A percentile compares a stretch with the other conserved stretches of the same genome.
Evolutionary conservation across 2,888 invertebrate genomes (phyloP).

Genomic region (Platycheirus rosarum): DNA sequence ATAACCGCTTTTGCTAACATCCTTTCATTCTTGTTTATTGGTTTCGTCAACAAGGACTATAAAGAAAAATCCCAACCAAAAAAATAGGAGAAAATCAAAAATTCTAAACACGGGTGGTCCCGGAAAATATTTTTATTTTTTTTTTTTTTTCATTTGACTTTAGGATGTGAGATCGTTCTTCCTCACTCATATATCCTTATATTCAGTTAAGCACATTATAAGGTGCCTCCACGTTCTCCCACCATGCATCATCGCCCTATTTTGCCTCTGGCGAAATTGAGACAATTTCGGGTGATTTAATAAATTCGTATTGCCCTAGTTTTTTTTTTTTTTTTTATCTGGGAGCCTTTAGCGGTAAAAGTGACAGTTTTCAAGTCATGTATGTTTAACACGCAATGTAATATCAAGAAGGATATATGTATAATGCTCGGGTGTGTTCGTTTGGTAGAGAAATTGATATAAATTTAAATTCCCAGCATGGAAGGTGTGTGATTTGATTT

Average conservation of each 20-base stretch:
- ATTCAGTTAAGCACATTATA: constrained; percentile 62
- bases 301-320: constrained; percentile 67
- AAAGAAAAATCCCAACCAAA: constrained; percentile 14
- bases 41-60: constrained; percentile 64
- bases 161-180: constrained; percentile 31
- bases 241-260: constrained; percentile 35
- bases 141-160: constrained; percentile 1
- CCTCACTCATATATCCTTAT: constrained; percentile 51
- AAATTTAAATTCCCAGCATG: constrained; percentile 62
- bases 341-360: constrained; percentile 62
- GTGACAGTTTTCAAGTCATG: constrained; percentile 54
- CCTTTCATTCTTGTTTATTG: constrained; percentile 68
- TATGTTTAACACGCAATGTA: constrained; percentile 26
- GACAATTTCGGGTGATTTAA: constrained; percentile 68
- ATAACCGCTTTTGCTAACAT: constrained; percentile 46
- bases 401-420: neutral
- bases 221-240: constrained; percentile 27
- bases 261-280: constrained; percentile 44
- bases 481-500: constrained; percentile 61
- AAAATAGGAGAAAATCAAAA: constrained; percentile 38
- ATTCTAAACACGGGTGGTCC: constrained; percentile 34
- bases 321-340: constrained; percentile 10
- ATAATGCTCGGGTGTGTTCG: neutral
- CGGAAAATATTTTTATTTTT: constrained; percentile 37
- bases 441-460: constrained; percentile 34